Conservation (phyloP, 2,113 vertebrate species). For the Pan troglodytes region DNA sequence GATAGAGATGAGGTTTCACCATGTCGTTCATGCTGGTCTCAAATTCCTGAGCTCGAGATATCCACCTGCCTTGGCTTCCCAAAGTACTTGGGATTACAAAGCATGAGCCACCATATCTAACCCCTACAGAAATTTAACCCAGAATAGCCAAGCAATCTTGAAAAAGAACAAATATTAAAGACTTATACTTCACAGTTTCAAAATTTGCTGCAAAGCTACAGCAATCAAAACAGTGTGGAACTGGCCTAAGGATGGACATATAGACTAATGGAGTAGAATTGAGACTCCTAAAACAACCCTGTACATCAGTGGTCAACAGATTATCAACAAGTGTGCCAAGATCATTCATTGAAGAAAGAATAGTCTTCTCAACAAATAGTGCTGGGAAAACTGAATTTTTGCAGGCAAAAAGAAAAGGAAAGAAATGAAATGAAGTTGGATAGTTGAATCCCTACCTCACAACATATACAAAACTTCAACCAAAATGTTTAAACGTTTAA, state of each 20-base stretch:
- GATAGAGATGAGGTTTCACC: no score
- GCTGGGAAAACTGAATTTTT: neutral
- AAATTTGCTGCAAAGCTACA: neutral
- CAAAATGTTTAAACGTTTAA: neutral
- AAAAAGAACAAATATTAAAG: neutral
- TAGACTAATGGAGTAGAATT: neutral
- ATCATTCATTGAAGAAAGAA: neutral
- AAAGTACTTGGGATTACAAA: no score
- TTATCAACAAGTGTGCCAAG: neutral
- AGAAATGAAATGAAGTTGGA: no score
- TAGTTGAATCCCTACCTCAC: neutral
- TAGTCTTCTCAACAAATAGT: neutral
- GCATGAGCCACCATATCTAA: neutral
- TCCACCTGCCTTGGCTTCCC: no score
- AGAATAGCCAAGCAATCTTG: neutral
- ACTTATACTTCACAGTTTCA: neutral
- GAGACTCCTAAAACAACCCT: neutral
- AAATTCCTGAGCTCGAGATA: no score
- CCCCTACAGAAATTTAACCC: neutral
- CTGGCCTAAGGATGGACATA: no score
- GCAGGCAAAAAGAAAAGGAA: neutral
- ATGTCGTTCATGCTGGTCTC: no score
- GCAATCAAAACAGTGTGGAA: neutral
- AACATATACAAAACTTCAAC: no score
- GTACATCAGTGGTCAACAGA: neutral